Evolutionary conservation across 37 sponge, comb jelly and placozoan species (phyloP).

Genomic region (Eunapius fragilis): DNA sequence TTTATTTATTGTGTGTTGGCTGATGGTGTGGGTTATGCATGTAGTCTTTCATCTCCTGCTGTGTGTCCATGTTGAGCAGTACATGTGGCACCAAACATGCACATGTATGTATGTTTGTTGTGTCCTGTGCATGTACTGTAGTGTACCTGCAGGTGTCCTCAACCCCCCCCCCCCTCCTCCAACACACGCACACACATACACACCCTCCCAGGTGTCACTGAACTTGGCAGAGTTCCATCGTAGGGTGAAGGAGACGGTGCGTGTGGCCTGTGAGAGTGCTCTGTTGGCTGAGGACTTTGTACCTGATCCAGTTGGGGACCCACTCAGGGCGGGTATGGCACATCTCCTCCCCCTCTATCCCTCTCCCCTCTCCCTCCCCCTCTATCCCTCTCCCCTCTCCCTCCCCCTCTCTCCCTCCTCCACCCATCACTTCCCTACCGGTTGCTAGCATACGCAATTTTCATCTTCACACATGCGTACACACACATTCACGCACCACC

Average conservation of each 20-base stretch:
- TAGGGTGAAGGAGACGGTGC: constrained; percentile 64
- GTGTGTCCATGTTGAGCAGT: too few species aligned
- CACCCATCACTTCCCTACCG: background rate
- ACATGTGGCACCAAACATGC: too few species aligned
- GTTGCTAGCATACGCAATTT: background rate
- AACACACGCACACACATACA: too few species aligned
- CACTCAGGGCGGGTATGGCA: constrained; percentile 3
- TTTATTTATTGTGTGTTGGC: background rate
- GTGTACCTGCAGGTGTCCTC: too few species aligned
- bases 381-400: background rate
- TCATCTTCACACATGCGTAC: background rate
- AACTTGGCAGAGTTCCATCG: constrained; percentile 71
- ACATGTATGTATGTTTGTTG: too few species aligned
- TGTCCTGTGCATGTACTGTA: too few species aligned
- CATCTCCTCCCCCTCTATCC: background rate
- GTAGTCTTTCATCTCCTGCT: too few species aligned
- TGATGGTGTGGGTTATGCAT: too few species aligned
- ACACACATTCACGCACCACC: background rate
- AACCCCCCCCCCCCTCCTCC: too few species aligned
- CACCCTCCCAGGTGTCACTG: constrained; percentile 60
- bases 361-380: too few species aligned
- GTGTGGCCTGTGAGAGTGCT: constrained; percentile 84
- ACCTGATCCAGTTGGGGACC: constrained; percentile 72
- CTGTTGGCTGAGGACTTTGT: constrained; percentile 81
- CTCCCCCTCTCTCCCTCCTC: too few species aligned